These are phyloP conservation scores for Apis florea DNA, from an alignment of 1,140 invertebrate species.

Conservation along the genomic window DNA sequence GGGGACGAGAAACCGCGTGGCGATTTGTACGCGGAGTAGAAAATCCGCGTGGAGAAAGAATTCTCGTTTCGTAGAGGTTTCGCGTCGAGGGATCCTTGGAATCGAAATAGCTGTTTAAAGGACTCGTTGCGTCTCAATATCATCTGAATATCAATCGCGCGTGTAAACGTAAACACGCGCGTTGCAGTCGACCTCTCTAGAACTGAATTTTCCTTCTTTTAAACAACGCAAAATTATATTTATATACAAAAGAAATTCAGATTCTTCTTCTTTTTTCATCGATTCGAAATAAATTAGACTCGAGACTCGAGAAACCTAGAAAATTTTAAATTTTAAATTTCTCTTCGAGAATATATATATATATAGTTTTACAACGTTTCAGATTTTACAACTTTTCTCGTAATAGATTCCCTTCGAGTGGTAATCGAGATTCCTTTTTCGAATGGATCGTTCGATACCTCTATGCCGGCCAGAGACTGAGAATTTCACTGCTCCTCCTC, in stretches of 20 bases:
- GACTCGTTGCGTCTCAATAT: not conserved
- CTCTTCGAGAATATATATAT: no score
- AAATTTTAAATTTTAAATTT: no score
- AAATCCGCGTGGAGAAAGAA: constrained; percentile 6
- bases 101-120: constrained; percentile 25
- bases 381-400: no score
- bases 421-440: constrained; percentile 9
- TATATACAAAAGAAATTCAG: no score
- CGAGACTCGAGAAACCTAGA: no score
- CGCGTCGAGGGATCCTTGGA: not conserved
- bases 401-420: no score
- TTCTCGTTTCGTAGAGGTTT: constrained; percentile 8
- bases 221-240: no score
- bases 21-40: not conserved
- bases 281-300: no score
- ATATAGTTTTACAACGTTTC: no score
- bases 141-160: not conserved
- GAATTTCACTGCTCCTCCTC: constrained; percentile 14
- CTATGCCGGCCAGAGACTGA: constrained; percentile 3
- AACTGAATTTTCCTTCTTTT: no score
- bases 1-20: no score
- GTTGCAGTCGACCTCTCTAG: not conserved
- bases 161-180: not conserved
- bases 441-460: not conserved
- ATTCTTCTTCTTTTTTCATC: no score